Conservation (phyloP, 2,888 invertebrate species). For the Tiphia femorata region DNA sequence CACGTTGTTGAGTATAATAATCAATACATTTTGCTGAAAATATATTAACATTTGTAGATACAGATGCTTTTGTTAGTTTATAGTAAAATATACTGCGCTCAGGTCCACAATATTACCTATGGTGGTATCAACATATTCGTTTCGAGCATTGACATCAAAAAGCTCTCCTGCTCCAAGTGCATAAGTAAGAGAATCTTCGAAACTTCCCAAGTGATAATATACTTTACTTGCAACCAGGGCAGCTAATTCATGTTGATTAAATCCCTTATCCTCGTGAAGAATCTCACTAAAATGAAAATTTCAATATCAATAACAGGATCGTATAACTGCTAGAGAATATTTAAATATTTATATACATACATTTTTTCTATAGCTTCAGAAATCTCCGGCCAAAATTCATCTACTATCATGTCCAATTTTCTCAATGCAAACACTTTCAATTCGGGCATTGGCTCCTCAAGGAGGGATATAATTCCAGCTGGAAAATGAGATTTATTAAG, state of each 20-base stretch:
- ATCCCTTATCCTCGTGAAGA: slow-evolving; percentile 91
- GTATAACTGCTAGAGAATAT: background rate
- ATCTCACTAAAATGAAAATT: slow-evolving; percentile 79
- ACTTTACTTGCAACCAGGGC: slow-evolving; percentile 98
- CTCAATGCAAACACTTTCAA: slow-evolving; percentile 93
- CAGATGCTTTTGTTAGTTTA: too few species aligned
- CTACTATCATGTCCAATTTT: slow-evolving; percentile 93
- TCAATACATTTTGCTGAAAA: slow-evolving; percentile 94
- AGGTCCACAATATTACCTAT: slow-evolving; percentile 81
- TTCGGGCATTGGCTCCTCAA: slow-evolving; percentile 95
- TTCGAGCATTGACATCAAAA: slow-evolving; percentile 93
- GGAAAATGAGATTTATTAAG: slow-evolving; percentile 32
- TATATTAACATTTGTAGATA: background rate
- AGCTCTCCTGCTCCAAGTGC: slow-evolving; percentile 95
- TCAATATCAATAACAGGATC: background rate
- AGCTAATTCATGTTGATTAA: slow-evolving; percentile 91
- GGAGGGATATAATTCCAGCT: slow-evolving; percentile 95
- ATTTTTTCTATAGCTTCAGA: slow-evolving; percentile 98
- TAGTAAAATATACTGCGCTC: too few species aligned
- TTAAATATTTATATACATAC: slow-evolving; percentile 68
- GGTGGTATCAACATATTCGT: slow-evolving; percentile 97
- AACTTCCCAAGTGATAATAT: slow-evolving; percentile 97
- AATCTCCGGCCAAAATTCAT: slow-evolving; percentile 99
- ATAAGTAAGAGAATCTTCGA: slow-evolving; percentile 96
- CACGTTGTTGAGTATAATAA: slow-evolving; percentile 91